Evolutionary conservation across 2,113 vertebrate species (phyloP).

Genomic region (Hippopotamus amphibius): DNA sequence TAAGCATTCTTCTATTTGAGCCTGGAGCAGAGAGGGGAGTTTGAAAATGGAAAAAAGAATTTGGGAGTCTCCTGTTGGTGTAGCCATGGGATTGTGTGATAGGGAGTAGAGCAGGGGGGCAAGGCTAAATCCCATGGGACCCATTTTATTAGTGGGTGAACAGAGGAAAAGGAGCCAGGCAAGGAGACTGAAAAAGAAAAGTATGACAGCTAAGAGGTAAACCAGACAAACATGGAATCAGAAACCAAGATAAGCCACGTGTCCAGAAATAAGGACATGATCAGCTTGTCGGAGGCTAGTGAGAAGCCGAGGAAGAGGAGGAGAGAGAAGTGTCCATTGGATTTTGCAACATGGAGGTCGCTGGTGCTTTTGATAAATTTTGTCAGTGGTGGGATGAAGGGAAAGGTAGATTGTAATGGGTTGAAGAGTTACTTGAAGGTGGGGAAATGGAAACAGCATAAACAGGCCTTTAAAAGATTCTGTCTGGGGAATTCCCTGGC

Average conservation of each 20-base stretch:
- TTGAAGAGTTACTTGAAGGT: neutral
- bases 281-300: neutral
- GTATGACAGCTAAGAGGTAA: neutral
- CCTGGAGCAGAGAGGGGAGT: neutral
- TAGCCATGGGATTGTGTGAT: neutral
- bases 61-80: neutral
- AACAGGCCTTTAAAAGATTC: neutral
- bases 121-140: neutral
- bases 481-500: neutral
- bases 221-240: neutral
- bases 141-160: neutral
- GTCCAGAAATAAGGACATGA: neutral
- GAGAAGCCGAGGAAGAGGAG: neutral
- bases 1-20: neutral
- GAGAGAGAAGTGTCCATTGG: neutral
- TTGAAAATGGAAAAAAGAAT: neutral
- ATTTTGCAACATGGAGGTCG: neutral
- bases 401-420: neutral
- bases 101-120: neutral
- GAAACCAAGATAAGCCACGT: neutral
- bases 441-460: neutral
- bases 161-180: neutral
- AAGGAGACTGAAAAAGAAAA: neutral
- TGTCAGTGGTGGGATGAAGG: neutral
- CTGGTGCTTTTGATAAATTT: neutral